Evolutionary conservation across 2,888 invertebrate genomes (phyloP), one percentile per base, ranked within the genome.

Genomic region (Sturmia bella): DNA sequence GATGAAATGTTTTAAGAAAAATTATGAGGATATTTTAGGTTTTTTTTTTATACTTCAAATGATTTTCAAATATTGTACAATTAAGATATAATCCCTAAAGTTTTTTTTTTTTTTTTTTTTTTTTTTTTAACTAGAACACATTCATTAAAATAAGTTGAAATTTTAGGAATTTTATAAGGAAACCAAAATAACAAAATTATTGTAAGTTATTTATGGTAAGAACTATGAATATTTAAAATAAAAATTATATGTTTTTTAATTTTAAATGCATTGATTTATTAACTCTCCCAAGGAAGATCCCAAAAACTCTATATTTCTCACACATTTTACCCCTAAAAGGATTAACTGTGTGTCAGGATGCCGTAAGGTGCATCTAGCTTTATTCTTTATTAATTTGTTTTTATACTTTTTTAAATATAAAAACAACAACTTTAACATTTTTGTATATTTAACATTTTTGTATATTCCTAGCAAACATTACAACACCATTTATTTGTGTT

Each of bases 1-100:
- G 77, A 84, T 75, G 59, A 83, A 83, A 79, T 68, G 56, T 59
- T 68, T 84, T 74, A 72, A 69, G 63, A 83, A 74, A 45, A 59
- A 77, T 54, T 32, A 6, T 6, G 6, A 4, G 27, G 3, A 32
- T 7, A 7, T 32, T 5, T 32, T 32, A 32, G 9, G n/a, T n/a
- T n/a, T n/a, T 32, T 32, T 3, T 32, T 63, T 63, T 80, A 66
- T 50, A 32, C 54, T 21, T 63, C 69, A 32, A 32, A 32, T 37
- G 5, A 41, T 77, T 43, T 56, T 19, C 39, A 56, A 43, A 21
- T 37, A 3, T 3, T 13, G 7, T 27, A 54, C 54, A 43, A 52
- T 41, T 61, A 24, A n/a, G 56, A 61, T 52, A n/a, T 74, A n/a
- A n/a, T n/a, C n/a, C n/a, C n/a, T n/a, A 72, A 72, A 19, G 24